phyloP scores from a whole-genome alignment of 2,113 vertebrate genomes.

The Psophia crepitans region DNA sequence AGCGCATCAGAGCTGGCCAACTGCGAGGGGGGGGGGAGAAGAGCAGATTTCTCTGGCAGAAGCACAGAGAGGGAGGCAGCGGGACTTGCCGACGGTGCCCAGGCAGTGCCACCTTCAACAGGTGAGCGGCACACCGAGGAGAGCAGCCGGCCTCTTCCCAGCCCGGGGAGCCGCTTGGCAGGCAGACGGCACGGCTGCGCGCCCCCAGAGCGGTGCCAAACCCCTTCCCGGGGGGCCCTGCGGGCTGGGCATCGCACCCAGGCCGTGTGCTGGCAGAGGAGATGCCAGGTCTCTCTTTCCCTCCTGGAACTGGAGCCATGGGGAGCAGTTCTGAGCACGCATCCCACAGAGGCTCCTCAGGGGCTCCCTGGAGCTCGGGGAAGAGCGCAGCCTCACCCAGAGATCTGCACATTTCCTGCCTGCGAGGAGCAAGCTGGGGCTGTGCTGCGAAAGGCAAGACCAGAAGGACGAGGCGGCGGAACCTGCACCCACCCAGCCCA shows the following conservation, averaged over 20 bases:
- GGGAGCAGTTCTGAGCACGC: rapidly evolving
- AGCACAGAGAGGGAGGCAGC: not conserved
- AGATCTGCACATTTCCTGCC: not conserved
- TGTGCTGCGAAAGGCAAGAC: not conserved
- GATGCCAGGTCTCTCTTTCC: not conserved
- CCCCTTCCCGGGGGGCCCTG: not conserved
- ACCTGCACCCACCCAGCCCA: not conserved
- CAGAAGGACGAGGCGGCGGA: rapidly evolving
- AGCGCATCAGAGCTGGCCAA: not conserved
- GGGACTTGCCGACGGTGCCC: rapidly evolving
- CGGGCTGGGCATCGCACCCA: rapidly evolving
- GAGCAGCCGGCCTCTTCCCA: not conserved
- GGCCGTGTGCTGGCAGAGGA: rapidly evolving
- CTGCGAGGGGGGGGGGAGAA: not conserved
- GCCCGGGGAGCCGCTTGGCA: not conserved
- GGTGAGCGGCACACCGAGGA: not conserved
- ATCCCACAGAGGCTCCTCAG: rapidly evolving
- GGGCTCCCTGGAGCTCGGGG: not conserved
- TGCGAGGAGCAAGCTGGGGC: not conserved
- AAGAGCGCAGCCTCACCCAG: rapidly evolving
- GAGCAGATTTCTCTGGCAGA: not conserved
- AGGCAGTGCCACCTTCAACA: not conserved
- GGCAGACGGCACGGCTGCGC: rapidly evolving
- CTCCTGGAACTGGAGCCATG: rapidly evolving
- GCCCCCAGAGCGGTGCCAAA: rapidly evolving